phyloP scores from a whole-genome alignment of 2,797 vertebrate species.

The Ceryle rudis region DNA sequence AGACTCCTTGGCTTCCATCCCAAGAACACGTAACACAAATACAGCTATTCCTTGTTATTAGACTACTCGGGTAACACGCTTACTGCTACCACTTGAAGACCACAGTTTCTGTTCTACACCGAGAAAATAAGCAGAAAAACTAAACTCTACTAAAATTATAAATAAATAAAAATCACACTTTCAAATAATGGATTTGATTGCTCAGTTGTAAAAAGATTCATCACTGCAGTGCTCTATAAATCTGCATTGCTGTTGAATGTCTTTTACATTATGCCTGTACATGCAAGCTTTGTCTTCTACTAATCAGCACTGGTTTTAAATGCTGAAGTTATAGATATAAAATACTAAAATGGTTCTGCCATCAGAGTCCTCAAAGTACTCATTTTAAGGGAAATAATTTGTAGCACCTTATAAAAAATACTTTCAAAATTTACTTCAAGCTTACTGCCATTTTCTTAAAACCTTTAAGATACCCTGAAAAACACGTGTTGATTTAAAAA shows the following conservation, averaged over 20 bases:
- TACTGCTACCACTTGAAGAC: neutral
- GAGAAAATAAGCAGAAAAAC: neutral
- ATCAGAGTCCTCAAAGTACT: neutral
- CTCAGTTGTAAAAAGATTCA: neutral
- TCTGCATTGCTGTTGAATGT: neutral
- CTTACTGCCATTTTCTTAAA: neutral
- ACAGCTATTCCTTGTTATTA: neutral
- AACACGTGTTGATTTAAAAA: neutral
- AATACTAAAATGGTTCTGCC: neutral
- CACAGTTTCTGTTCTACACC: neutral
- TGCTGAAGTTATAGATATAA: neutral
- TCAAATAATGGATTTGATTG: neutral
- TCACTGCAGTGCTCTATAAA: neutral
- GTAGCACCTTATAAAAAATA: neutral
- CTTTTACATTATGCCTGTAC: neutral
- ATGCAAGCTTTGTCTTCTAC: neutral
- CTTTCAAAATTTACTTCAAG: neutral
- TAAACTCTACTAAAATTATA: no score
- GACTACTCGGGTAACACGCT: neutral
- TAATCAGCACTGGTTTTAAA: neutral
- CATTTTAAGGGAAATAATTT: neutral
- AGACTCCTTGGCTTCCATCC: constrained; percentile 9
- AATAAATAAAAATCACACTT: neutral
- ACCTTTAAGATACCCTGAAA: neutral
- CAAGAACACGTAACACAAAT: neutral